phyloP scores from a whole-genome alignment of 2,113 vertebrate genomes.

The Thalassoma bifasciatum region DNA sequence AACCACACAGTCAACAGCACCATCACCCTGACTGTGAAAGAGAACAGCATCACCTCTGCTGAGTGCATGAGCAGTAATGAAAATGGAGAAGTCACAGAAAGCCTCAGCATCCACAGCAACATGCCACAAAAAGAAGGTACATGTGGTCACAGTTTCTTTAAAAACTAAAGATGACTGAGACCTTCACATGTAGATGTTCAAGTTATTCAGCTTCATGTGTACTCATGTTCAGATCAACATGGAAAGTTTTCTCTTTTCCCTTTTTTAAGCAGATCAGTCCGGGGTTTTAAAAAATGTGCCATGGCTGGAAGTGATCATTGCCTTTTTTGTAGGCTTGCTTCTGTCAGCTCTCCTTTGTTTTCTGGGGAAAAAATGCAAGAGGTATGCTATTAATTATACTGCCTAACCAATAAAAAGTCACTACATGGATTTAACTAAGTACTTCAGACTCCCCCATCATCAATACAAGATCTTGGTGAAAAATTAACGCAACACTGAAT shows the following conservation, averaged over 20 bases:
- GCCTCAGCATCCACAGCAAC: background rate
- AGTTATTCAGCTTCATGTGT: background rate
- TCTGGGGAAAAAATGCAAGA: slow-evolving; percentile 34
- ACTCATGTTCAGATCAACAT: background rate
- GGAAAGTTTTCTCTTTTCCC: background rate
- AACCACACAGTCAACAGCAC: slow-evolving; percentile 53
- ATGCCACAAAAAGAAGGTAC: accelerated
- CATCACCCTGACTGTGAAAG: slow-evolving; percentile 2
- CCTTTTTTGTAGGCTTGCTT: slow-evolving; percentile 58
- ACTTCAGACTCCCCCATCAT: too few species aligned
- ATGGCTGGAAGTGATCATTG: slow-evolving; percentile 19
- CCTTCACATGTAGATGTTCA: background rate
- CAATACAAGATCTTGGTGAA: too few species aligned
- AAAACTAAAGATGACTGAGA: background rate
- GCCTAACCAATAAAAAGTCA: too few species aligned
- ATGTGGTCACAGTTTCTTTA: background rate
- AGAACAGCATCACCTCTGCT: background rate
- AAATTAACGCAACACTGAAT: too few species aligned
- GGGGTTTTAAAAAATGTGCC: background rate
- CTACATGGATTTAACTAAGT: too few species aligned
- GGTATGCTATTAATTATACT: slow-evolving; percentile 32
- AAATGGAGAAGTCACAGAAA: slow-evolving; percentile 24
- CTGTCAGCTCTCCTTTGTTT: slow-evolving; percentile 48
- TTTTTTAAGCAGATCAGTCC: background rate
- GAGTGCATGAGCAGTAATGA: slow-evolving; percentile 56